Conservation (phyloP, 2,797 vertebrate genomes). For the Alosa sapidissima region DNA sequence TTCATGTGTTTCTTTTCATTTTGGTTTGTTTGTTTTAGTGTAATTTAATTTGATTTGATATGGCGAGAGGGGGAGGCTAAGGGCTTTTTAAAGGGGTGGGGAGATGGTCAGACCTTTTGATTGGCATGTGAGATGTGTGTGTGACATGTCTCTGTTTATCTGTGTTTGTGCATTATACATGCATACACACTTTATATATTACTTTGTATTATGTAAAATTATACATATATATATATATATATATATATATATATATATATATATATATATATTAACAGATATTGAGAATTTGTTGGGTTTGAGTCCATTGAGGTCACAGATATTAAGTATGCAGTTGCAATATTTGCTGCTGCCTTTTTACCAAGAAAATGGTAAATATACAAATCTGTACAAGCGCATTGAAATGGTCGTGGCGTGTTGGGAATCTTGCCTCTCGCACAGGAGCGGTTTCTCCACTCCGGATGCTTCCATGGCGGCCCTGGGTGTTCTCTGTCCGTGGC, state of each 20-base stretch:
- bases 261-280: constrained; percentile 79
- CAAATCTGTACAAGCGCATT: neutral
- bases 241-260: constrained; percentile 78
- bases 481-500: constrained; percentile 37
- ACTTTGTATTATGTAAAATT: constrained; percentile 80
- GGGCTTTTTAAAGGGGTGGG: constrained; percentile 32
- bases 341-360: constrained; percentile 62
- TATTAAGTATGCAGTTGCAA: constrained; percentile 65
- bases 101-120: constrained; percentile 50
- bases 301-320: constrained; percentile 69
- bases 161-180: constrained; percentile 76
- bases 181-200: constrained; percentile 79
- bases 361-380: constrained; percentile 26
- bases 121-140: constrained; percentile 62
- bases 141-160: constrained; percentile 66
- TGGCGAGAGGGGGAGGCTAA: constrained; percentile 40
- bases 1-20: neutral
- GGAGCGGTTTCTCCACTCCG: neutral
- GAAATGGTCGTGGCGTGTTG: neutral
- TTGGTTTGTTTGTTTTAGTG: constrained; percentile 53
- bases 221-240: constrained; percentile 48
- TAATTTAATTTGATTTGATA: constrained; percentile 64
- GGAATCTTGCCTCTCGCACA: neutral
- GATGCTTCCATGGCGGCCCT: neutral
- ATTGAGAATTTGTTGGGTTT: constrained; percentile 72